These are phyloP conservation scores for Zophobas morio DNA, from an alignment of 1,140 invertebrate species.

Conservation along the genomic window DNA sequence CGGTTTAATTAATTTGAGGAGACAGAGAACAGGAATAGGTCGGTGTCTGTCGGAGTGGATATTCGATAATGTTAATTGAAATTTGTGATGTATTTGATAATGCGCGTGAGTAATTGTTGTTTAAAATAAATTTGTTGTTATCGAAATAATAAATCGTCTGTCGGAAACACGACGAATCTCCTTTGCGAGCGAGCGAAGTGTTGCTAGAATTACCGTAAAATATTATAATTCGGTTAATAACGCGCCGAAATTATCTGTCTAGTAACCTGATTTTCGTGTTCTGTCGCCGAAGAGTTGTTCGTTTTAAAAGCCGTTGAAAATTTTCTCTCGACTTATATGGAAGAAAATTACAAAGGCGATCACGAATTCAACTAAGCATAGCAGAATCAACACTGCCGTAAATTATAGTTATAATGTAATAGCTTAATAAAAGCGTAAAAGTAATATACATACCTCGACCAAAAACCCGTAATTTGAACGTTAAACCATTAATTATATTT, in stretches of 20 bases:
- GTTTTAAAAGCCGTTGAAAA: constrained; percentile 9
- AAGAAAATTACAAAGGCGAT: constrained; percentile 38
- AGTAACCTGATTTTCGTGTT: constrained; percentile 33
- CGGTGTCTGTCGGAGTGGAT: constrained; percentile 4
- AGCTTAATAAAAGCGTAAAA: constrained; percentile 45
- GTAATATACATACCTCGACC: constrained; percentile 20
- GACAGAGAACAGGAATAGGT: constrained; percentile 1
- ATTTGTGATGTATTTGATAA: constrained; percentile 13
- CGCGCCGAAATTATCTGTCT: constrained; percentile 8
- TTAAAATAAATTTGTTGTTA: constrained; percentile 16
- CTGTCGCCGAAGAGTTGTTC: neutral
- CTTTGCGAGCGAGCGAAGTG: neutral
- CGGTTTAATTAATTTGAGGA: constrained; percentile 9
- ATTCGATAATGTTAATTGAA: constrained; percentile 33
- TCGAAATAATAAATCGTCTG: constrained; percentile 21
- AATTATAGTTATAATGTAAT: constrained; percentile 46
- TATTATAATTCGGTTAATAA: constrained; percentile 30
- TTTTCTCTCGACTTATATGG: constrained; percentile 22
- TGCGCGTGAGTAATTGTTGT: neutral
- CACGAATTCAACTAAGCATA: constrained; percentile 34
- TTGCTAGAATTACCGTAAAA: neutral
- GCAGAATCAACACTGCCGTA: constrained; percentile 41
- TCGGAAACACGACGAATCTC: neutral
- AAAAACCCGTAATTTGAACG: constrained; percentile 34
- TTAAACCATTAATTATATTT: constrained; percentile 34